Evolutionary conservation across 2,113 vertebrate species (phyloP), one percentile per base, ranked within the genome.

Genomic region (Fregata magnificens): DNA sequence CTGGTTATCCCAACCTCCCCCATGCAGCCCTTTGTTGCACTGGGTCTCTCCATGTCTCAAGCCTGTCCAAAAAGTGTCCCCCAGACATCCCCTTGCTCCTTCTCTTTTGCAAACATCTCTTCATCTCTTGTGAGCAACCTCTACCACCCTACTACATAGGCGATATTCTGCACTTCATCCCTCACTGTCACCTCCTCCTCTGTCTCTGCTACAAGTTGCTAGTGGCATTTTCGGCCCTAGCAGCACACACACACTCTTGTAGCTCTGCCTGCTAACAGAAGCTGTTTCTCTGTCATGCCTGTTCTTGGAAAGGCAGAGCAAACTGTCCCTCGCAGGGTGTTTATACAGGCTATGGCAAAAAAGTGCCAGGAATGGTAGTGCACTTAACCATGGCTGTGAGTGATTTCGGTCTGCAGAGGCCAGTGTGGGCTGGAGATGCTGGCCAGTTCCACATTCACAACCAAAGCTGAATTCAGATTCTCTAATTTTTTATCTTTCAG

Each of bases 211-310:
- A 47, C 59, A 86, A 71, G 86, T 53, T 63, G 73, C 74, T 72
- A 56, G 72, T 66, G 70, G 56, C 78, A 84, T 96, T 91, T 95
- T 82, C 93, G 91, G 61, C 47, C 53, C 40, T 85, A 90, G 90
- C 36, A 82, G 47, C 56, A 62, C 38, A 72, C 34, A 78, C 32
- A 28, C 38, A 2, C 29, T 36, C 71, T 74, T 67, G 61, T 71
- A 79, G 65, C 36, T 67, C 72, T 79, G 56, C 44, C 56, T 89
- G 56, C 81, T 56, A 84, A 87, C 44, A 94, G 89, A 74, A 86
- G 47, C 61, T 82, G 49, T 79, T 86, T 93, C 77, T 88, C 61
- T 79, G 82, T 70, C 52, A 9, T 61, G 44, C 13, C 34, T 83
- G 36, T 76, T 79, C 70, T 82, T 93, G 72, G 56, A 83, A 91